A percentile compares a stretch with the other conserved stretches of the same genome.
Conservation (phyloP, 2,888 invertebrate genomes). For the Lampropteryx suffumata region DNA sequence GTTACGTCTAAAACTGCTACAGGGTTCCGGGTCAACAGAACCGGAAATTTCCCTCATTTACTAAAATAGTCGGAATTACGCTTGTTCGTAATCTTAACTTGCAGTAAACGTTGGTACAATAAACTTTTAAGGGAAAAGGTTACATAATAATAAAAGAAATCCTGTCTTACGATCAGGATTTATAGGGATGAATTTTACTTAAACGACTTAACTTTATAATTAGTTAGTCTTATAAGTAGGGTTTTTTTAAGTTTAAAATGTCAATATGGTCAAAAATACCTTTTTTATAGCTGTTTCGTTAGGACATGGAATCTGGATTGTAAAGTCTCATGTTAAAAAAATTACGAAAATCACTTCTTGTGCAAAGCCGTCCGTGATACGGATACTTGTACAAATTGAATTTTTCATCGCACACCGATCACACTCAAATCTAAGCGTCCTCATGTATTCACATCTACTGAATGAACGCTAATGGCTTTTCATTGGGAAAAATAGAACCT, state of each 20-base stretch:
- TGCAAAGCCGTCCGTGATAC: neutral
- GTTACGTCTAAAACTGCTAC: conserved; percentile 13
- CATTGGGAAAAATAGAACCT: neutral
- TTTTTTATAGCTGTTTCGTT: no score
- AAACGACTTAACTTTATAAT: conserved; percentile 3
- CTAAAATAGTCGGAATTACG: conserved; percentile 12
- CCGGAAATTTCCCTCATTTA: conserved; percentile 17
- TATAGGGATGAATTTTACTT: conserved; percentile 2
- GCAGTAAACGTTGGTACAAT: conserved; percentile 12
- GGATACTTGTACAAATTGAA: conserved; percentile 25
- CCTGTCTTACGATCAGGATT: conserved; percentile 11
- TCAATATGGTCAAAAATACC: no score
- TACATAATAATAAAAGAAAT: conserved; percentile 14
- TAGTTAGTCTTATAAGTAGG: neutral
- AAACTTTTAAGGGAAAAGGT: conserved; percentile 20
- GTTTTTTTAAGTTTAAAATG: no score
- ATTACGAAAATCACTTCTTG: conserved; percentile 10
- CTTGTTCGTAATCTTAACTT: conserved; percentile 15
- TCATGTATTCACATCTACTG: conserved; percentile 8
- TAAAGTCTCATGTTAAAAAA: no score
- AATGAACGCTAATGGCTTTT: conserved; percentile 16
- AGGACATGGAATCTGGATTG: no score
- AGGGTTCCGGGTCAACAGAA: conserved; percentile 1
- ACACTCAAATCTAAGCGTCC: conserved; percentile 5
- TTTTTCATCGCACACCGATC: conserved; percentile 23